phyloP scores from a whole-genome alignment of 2,888 invertebrate species.

The Aquatica leii region DNA sequence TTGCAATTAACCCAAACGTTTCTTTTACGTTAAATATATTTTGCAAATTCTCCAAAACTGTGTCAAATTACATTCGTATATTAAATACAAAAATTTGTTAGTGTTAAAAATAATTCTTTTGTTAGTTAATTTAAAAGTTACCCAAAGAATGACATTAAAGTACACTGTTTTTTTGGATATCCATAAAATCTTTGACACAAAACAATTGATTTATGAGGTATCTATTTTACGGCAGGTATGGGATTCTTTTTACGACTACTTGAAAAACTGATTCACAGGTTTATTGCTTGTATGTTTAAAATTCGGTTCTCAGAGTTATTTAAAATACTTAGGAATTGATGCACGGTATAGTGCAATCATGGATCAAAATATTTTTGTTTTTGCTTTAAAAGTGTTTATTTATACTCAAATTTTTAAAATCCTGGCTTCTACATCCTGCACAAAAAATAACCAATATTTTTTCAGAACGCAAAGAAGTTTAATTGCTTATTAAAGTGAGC shows the following conservation, averaged over 20 bases:
- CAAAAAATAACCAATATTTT: too few species aligned
- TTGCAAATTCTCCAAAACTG: too few species aligned
- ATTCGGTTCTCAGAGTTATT: conserved; percentile 8
- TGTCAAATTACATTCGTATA: too few species aligned
- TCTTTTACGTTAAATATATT: too few species aligned
- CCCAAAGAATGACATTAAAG: conserved; percentile 9
- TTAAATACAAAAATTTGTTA: too few species aligned
- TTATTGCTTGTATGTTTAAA: conserved; percentile 12
- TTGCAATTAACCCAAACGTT: neutral
- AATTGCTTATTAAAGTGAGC: too few species aligned
- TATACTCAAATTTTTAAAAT: too few species aligned
- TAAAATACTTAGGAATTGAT: conserved; percentile 1
- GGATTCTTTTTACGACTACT: conserved; percentile 12
- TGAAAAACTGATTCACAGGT: conserved; percentile 10
- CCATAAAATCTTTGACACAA: conserved; percentile 13
- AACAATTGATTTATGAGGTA: conserved; percentile 13
- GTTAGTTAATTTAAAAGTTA: conserved; percentile 14
- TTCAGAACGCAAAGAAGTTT: too few species aligned
- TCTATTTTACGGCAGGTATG: conserved; percentile 11
- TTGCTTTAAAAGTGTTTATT: too few species aligned
- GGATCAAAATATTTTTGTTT: too few species aligned
- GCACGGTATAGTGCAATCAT: too few species aligned
- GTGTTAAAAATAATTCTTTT: neutral
- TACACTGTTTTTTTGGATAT: conserved; percentile 11
- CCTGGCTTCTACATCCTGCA: too few species aligned